Conservation (phyloP, 2,888 invertebrate genomes). For the Bunonema sp. region DNA sequence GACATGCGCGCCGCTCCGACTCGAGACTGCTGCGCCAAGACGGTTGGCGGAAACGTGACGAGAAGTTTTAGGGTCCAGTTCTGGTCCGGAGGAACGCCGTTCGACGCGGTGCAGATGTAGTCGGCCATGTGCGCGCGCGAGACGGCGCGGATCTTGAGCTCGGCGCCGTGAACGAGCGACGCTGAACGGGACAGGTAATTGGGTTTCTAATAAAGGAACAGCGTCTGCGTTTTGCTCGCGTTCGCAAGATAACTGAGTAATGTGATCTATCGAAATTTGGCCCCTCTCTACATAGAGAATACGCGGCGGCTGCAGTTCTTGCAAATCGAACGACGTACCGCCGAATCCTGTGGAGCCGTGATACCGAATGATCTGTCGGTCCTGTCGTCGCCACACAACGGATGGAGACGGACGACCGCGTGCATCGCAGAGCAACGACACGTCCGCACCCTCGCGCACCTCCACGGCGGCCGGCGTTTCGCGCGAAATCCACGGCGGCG, state of each 20-base stretch:
- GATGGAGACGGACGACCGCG: conserved; percentile 36
- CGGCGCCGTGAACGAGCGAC: conserved; percentile 32
- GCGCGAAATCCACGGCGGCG: conserved; percentile 79
- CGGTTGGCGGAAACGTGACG: too few species aligned
- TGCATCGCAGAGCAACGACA: conserved; percentile 31
- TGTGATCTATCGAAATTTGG: background rate
- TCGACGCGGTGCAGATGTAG: conserved; percentile 40
- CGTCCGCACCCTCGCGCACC: conserved; percentile 50
- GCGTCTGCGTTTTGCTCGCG: background rate
- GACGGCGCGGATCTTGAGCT: conserved; percentile 28
- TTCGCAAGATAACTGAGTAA: background rate
- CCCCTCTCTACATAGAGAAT: conserved; percentile 2
- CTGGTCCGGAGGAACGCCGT: conserved; percentile 43
- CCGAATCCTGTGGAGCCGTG: conserved; percentile 41
- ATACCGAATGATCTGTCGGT: conserved; percentile 39
- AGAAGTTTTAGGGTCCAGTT: conserved; percentile 40
- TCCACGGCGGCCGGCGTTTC: conserved; percentile 77
- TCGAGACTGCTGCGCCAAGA: conserved; percentile 5
- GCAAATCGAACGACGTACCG: conserved; percentile 15
- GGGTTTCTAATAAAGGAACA: background rate
- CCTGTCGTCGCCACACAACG: conserved; percentile 37
- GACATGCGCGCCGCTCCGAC: conserved; percentile 19
- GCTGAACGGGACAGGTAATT: too few species aligned
- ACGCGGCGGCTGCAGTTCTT: conserved; percentile 6
- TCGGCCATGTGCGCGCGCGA: conserved; percentile 41